A percentile compares a stretch with the other conserved stretches of the same genome.
These are phyloP conservation scores for Copidosoma aretas DNA, from an alignment of 2,888 invertebrate species.

Conservation along the genomic window DNA sequence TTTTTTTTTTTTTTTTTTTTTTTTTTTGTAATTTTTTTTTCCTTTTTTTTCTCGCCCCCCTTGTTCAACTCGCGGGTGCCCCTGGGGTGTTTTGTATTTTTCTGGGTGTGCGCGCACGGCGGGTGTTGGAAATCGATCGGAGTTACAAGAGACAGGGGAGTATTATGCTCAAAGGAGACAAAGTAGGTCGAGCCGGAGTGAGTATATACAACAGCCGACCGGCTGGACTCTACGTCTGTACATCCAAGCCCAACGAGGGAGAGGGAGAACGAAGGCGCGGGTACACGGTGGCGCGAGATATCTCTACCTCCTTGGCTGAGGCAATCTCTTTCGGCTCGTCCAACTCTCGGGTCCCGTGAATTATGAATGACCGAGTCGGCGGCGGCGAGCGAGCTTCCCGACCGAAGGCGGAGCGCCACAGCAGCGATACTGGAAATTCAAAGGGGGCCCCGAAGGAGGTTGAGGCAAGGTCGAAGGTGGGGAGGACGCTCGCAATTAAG, in stretches of 20 bases:
- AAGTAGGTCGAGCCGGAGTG: constrained; percentile 38
- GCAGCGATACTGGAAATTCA: constrained; percentile 39
- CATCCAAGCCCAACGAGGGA: neutral
- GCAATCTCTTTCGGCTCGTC: constrained; percentile 39
- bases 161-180: neutral
- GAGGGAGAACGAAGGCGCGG: neutral
- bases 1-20: too few relatives aligned
- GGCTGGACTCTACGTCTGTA: too few relatives aligned
- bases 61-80: too few relatives aligned
- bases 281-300: constrained; percentile 14
- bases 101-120: too few relatives aligned
- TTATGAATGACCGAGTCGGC: constrained; percentile 57
- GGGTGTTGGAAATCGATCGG: neutral
- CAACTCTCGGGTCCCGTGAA: constrained; percentile 49
- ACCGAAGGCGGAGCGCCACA: constrained; percentile 33
- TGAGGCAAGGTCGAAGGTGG: constrained; percentile 5
- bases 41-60: too few relatives aligned
- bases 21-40: too few relatives aligned
- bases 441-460: constrained; percentile 35
- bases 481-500: constrained; percentile 52
- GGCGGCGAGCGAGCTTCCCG: constrained; percentile 42
- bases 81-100: too few relatives aligned
- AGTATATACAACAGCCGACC: neutral
- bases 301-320: constrained; percentile 24
- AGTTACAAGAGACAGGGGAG: neutral